A percentile compares a stretch with the other conserved stretches of the same genome.
phyloP scores from a whole-genome alignment of 2,797 vertebrate species.

The Pristis pectinata region DNA sequence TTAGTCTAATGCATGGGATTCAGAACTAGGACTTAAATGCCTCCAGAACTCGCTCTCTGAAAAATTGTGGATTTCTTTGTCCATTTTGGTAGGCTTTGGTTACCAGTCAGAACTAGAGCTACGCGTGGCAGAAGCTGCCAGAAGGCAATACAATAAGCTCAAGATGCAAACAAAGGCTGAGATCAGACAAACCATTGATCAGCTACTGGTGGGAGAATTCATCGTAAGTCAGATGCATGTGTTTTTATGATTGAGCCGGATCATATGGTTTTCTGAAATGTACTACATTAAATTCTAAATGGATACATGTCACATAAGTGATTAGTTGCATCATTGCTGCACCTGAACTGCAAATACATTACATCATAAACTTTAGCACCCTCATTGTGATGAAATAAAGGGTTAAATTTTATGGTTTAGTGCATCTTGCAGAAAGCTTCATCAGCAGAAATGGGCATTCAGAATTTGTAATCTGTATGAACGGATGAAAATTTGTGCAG shows the following conservation, averaged over 20 bases:
- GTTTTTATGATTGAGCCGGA: not conserved
- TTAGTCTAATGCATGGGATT: not conserved
- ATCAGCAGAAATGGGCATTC: not conserved
- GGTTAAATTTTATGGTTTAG: not conserved
- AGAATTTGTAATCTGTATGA: not conserved
- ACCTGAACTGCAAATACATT: not conserved
- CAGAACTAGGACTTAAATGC: not conserved
- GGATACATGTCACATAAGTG: not conserved
- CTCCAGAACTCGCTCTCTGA: not conserved
- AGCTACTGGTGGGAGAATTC: conserved; percentile 90
- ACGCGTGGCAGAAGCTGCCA: conserved; percentile 86
- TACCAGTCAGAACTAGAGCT: conserved; percentile 93
- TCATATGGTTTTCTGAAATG: not conserved
- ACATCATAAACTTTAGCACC: not conserved
- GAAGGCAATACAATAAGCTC: conserved; percentile 92
- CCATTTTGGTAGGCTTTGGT: conserved; percentile 71
- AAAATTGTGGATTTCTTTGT: not conserved
- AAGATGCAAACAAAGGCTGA: conserved; percentile 98
- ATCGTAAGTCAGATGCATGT: conserved; percentile 70
- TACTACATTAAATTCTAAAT: not conserved
- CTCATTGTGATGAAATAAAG: not conserved
- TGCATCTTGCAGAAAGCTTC: too few species aligned
- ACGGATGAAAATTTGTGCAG: not conserved
- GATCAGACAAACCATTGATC: conserved; percentile 92
- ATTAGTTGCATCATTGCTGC: not conserved